Conservation (phyloP, 1,140 invertebrate genomes). For the Trinorchestia longiramus region DNA sequence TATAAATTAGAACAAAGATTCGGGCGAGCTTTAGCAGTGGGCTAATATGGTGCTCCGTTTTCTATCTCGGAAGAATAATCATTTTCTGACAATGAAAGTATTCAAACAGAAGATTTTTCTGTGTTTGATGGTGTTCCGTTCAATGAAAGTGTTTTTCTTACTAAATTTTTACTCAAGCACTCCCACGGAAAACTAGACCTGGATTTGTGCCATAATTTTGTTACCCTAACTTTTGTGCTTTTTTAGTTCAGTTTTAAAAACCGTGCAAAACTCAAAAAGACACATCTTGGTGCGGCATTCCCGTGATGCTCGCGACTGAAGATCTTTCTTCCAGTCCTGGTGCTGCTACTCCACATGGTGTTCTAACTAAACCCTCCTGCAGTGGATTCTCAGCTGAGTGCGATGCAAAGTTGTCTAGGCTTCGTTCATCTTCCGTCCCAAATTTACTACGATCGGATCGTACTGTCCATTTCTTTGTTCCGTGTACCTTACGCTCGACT, state of each 20-base stretch:
- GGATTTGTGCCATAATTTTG: not conserved
- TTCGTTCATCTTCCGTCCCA: not conserved
- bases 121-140: not conserved
- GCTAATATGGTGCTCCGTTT: not conserved
- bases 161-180: not conserved
- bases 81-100: not conserved
- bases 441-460: not conserved
- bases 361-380: not conserved
- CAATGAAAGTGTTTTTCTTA: not conserved
- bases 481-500: not conserved
- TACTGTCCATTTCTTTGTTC: not conserved
- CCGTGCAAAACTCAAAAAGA: not conserved
- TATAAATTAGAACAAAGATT: not conserved
- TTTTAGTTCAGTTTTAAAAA: not conserved
- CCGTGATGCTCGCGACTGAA: slow-evolving; percentile 10
- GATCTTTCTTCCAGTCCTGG: not conserved
- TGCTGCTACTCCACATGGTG: not conserved
- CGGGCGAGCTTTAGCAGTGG: not conserved
- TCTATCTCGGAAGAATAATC: not conserved
- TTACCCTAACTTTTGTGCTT: not conserved
- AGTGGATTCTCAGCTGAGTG: not conserved
- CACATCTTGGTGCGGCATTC: not conserved
- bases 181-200: not conserved
- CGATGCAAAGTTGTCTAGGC: not conserved
- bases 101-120: not conserved